A percentile compares a stretch with the other conserved stretches of the same genome.
phyloP scores from a whole-genome alignment of 2,888 invertebrate species.

The Cactoblastis cactorum region DNA sequence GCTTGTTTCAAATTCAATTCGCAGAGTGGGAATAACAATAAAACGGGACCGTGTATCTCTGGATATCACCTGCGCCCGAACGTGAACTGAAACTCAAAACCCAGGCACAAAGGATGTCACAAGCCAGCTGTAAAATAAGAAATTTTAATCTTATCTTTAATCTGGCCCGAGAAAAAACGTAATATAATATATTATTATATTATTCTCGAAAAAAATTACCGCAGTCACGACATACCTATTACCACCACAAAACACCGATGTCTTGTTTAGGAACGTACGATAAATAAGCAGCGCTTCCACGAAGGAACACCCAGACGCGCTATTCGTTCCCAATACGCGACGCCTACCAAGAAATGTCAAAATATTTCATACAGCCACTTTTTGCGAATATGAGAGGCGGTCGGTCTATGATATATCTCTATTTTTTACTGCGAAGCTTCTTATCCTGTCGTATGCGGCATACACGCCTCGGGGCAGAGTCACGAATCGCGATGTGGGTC shows the following conservation, averaged over 20 bases:
- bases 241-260: slow-evolving; percentile 13
- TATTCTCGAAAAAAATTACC: neutral
- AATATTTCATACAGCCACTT: slow-evolving; percentile 63
- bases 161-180: neutral
- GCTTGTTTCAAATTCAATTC: slow-evolving; percentile 79
- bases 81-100: slow-evolving; percentile 54
- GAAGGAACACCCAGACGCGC: slow-evolving; percentile 50
- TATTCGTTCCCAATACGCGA: slow-evolving; percentile 32
- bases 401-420: slow-evolving; percentile 58
- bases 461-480: slow-evolving; percentile 51
- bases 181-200: neutral
- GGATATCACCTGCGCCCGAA: slow-evolving; percentile 64
- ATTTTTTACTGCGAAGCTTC: slow-evolving; percentile 50
- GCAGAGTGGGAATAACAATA: slow-evolving; percentile 75
- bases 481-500: slow-evolving; percentile 64
- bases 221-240: slow-evolving; percentile 7
- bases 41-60: slow-evolving; percentile 64
- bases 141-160: neutral
- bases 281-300: slow-evolving; percentile 50
- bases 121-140: neutral
- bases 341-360: slow-evolving; percentile 70
- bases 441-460: slow-evolving; percentile 44
- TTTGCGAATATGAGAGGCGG: slow-evolving; percentile 54
- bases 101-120: slow-evolving; percentile 25
- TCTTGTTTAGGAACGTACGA: slow-evolving; percentile 26